Evolutionary conservation across 2,888 invertebrate species (phyloP), one percentile per base, ranked within the genome.

Genomic region (Pachycephus smyrnensis): DNA sequence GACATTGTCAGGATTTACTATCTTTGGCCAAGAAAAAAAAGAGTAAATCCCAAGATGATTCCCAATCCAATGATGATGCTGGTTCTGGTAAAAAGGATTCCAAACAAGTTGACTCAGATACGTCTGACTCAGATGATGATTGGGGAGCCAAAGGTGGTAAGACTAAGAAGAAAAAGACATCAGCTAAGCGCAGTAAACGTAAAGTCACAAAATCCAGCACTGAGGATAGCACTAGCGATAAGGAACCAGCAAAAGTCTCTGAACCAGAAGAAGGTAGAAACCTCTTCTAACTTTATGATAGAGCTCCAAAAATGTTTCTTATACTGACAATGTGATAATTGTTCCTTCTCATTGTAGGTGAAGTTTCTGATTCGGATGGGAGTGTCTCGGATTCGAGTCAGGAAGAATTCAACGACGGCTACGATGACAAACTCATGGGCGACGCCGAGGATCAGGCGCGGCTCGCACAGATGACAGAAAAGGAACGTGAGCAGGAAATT

Each of bases 381-480:
- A 94, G 94, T 84, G 94, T 94, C 9, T 93, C 94, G 73, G 94
- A 94, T 83, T 93, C 94, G 0, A 94, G 94, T 77, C 96, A 97
- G 82, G 96, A 96, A 84, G 98, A 98, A 91, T 99, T 98, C 89
- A 96, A 98, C 90, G 99, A 99, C 92, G 99, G 99, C 82, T 98
- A 97, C 87, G 99, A 98, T 90, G 98, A 99, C 82, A 97, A 99
- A 90, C 94, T 99, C 37, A 98, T 99, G 96, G 98, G 98, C 0
- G 98, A 99, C 91, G 98, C 97, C 80, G 98, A 98, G 84, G 99
- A 99, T 93, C 95, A 97, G 86, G 96, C 97, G 1, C 93, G 97
- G 0, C 93, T 99, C 73, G 98, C 97, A 15, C 95, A 96, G 81
- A 96, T 99, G 94, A 98, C 98, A 0, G 99, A 99, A 90, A 98